Evolutionary conservation across 1,140 invertebrate species (phyloP), one percentile per base, ranked within the genome.

Genomic region (Oreohelix idahoensis): DNA sequence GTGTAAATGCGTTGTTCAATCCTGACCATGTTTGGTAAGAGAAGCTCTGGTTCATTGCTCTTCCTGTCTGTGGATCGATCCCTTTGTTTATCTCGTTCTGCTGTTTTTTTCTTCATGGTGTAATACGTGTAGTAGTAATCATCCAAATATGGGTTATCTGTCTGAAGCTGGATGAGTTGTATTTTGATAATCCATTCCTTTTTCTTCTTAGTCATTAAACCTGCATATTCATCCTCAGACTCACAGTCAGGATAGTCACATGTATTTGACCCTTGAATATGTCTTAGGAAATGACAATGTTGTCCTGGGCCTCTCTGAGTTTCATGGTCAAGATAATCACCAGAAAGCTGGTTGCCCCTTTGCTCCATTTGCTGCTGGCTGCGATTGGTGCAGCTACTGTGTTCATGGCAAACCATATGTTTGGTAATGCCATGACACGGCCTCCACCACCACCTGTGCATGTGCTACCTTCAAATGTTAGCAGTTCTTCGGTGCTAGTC

Each of bases 141-240:
- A 89, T 94, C 92, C 38, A 93, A 85, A 86, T 93, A 93, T 15
- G 93, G 93, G 84, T 93, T 93, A 66, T 93, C 91, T 73, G 92
- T 92, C 84, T 93, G 91, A 0, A 98, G 93, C 91, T 98, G 97
- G 81, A 97, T 92, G 86, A 97, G 93, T 92, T 98, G 97, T 88
- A 98, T 98, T 90, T 97, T 97, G 73, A 97, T 95, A 1, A 98
- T 93, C 97, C 97, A 98, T 84, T 97, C 96, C 89, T 98, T 98
- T 89, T 98, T 97, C 63, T 95, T 94, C 84, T 95, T 94, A 58
- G 96, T 97, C 97, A 99, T 98, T 2, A 98, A 92, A 36, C 97
- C 97, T 11, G 95, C 95, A 90, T 97, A 97, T 88, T 97, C 96
- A 91, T 97, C 97, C 29, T 86, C 81, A 32, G 69, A 70, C 36